Conservation (phyloP, 2,113 vertebrate genomes). For the Trochalopteron elliotii region DNA sequence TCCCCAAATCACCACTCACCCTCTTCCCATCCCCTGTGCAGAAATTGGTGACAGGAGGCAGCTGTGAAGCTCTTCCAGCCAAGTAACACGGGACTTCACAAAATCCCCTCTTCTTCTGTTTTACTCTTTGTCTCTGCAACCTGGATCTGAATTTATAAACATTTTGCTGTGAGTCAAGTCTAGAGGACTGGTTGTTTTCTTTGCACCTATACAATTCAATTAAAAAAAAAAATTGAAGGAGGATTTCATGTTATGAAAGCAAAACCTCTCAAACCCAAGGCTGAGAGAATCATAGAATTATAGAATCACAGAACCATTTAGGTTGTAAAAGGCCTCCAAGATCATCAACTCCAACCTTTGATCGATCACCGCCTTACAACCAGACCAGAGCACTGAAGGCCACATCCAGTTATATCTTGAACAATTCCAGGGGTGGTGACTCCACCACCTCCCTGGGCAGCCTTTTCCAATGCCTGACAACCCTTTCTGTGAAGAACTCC, state of each 20-base stretch:
- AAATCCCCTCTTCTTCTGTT: background rate
- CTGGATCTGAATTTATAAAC: background rate
- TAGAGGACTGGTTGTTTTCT: background rate
- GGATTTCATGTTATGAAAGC: background rate
- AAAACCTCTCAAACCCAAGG: background rate
- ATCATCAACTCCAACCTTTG: background rate
- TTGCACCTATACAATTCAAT: background rate
- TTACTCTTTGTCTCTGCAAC: background rate
- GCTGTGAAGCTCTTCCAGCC: background rate
- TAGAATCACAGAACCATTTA: background rate
- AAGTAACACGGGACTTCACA: background rate
- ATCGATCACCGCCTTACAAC: background rate
- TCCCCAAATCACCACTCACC: fast-evolving
- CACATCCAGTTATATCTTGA: background rate
- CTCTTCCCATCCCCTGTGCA: background rate
- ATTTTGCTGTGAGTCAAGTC: background rate
- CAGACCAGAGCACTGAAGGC: background rate
- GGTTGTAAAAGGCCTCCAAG: background rate
- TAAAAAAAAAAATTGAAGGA: background rate
- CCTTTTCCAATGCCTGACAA: background rate
- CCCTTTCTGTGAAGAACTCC: background rate
- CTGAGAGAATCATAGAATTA: background rate
- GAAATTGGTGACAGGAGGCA: background rate
- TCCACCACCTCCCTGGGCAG: background rate
- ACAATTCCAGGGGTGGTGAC: background rate